Conservation (phyloP, 2,888 invertebrate genomes). For the Ctena decussata region DNA sequence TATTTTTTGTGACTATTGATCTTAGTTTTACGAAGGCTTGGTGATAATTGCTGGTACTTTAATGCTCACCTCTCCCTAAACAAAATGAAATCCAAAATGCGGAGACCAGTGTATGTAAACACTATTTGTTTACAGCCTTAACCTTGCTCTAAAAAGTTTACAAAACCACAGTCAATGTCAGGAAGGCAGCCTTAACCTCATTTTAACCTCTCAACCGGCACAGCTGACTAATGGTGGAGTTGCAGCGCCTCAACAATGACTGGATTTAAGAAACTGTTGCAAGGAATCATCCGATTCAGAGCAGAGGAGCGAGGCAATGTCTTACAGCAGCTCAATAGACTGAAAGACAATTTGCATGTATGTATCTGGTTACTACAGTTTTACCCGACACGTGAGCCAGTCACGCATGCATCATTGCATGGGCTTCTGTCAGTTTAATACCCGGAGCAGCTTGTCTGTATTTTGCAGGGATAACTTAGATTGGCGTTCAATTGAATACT, state of each 20-base stretch:
- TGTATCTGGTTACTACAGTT: too few species aligned
- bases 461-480: too few species aligned
- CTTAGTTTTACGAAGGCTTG: too few species aligned
- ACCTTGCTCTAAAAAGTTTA: background rate
- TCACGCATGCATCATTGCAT: too few species aligned
- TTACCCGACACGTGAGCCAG: too few species aligned
- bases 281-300: constrained; percentile 58
- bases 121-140: background rate
- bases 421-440: too few species aligned
- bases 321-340: background rate
- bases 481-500: too few species aligned
- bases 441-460: too few species aligned
- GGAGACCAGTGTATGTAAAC: background rate
- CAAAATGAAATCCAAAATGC: too few species aligned
- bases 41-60: too few species aligned
- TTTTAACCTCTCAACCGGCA: background rate
- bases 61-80: too few species aligned
- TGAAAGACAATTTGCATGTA: background rate
- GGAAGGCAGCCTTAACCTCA: background rate
- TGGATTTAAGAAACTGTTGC: constrained; percentile 55
- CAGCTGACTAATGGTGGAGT: background rate
- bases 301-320: background rate
- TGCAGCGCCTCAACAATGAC: constrained; percentile 16
- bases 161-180: background rate
- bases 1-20: too few species aligned